phyloP scores from a whole-genome alignment of 2,888 invertebrate genomes.

The Heliconius charithonia region DNA sequence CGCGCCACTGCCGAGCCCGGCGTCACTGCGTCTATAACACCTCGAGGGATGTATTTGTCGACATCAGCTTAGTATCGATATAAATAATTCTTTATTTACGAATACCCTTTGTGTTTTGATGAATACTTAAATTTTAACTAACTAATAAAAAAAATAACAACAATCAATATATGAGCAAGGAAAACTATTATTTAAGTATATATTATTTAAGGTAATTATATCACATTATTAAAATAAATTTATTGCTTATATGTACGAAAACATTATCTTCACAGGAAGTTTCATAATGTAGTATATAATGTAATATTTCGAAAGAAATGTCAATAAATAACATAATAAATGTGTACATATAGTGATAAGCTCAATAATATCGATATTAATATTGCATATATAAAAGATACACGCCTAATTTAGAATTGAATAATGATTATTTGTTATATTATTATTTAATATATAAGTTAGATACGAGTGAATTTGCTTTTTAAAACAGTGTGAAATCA shows the following conservation, averaged over 20 bases:
- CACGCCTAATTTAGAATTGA: not conserved
- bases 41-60: conserved; percentile 56
- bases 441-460: not conserved
- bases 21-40: conserved; percentile 75
- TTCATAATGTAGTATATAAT: too few species aligned
- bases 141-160: not conserved
- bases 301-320: too few species aligned
- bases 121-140: too few species aligned
- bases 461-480: not conserved
- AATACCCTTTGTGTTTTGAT: not conserved
- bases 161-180: not conserved
- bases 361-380: too few species aligned
- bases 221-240: not conserved
- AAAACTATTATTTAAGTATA: not conserved
- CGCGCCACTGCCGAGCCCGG: conserved; percentile 68
- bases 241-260: not conserved
- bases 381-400: not conserved
- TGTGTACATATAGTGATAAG: too few species aligned
- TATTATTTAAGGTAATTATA: not conserved
- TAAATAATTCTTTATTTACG: conserved; percentile 19
- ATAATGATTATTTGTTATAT: not conserved
- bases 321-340: too few species aligned
- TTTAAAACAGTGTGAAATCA: not conserved
- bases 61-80: conserved; percentile 45
- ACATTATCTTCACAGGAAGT: not conserved